These are phyloP conservation scores for Rhynchomys soricoides DNA, from an alignment of 2,113 vertebrate genomes.

Conservation along the genomic window DNA sequence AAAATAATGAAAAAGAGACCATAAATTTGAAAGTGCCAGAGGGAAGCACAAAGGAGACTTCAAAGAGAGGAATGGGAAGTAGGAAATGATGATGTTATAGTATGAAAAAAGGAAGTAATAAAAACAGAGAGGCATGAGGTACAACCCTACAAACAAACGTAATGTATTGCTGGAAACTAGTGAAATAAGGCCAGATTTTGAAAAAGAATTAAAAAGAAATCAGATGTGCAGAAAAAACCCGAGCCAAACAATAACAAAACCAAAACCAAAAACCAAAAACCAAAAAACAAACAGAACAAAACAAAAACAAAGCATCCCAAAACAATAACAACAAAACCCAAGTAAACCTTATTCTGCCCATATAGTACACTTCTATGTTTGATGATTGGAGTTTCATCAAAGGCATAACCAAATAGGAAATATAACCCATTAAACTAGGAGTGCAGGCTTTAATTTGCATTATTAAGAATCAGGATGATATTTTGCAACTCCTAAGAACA, in stretches of 20 bases:
- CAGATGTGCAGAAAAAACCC: background rate
- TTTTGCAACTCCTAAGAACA: background rate
- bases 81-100: background rate
- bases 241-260: no score
- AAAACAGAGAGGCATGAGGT: background rate
- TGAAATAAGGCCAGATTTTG: background rate
- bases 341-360: background rate
- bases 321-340: background rate
- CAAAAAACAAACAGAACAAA: no score
- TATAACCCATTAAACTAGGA: background rate
- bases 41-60: background rate
- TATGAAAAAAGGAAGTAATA: background rate
- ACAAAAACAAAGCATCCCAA: no score
- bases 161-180: background rate
- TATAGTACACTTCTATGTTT: background rate
- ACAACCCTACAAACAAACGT: background rate
- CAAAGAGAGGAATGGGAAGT: background rate
- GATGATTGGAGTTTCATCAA: background rate
- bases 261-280: no score
- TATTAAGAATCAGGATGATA: background rate
- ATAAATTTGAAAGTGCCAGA: background rate
- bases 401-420: background rate
- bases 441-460: background rate
- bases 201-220: background rate
- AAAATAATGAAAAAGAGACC: no score